These are phyloP conservation scores for Oligia latruncula DNA, from an alignment of 2,888 invertebrate species.

Conservation along the genomic window DNA sequence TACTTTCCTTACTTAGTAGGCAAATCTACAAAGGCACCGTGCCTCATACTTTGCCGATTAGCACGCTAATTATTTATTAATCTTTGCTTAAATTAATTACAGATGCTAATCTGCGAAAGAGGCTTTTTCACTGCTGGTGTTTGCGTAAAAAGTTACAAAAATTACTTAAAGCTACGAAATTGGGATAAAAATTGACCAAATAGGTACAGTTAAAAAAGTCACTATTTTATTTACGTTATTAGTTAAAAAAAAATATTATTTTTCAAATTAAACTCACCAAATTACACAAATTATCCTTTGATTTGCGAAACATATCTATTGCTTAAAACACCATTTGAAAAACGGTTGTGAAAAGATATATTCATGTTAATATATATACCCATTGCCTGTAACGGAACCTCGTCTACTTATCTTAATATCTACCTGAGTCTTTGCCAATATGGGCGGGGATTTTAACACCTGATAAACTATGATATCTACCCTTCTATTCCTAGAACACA, in stretches of 20 bases:
- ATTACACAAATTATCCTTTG: background rate
- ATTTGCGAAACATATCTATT: background rate
- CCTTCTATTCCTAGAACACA: conserved; percentile 1
- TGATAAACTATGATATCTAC: conserved; percentile 5
- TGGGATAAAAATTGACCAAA: background rate
- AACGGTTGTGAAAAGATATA: background rate
- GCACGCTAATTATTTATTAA: conserved; percentile 56
- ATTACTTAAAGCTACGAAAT: background rate
- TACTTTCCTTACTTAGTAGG: conserved; percentile 63
- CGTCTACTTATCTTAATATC: background rate
- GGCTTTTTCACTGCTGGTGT: background rate
- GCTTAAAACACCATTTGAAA: no score
- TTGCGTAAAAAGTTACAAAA: conserved; percentile 9
- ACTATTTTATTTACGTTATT: no score
- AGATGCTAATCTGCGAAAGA: conserved; percentile 25
- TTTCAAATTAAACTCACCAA: background rate
- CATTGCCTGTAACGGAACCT: background rate
- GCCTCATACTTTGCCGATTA: conserved; percentile 55
- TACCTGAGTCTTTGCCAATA: conserved; percentile 6
- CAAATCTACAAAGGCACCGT: conserved; percentile 55
- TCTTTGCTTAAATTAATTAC: conserved; percentile 37
- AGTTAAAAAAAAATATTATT: background rate
- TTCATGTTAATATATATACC: no score
- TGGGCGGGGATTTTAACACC: conserved; percentile 6
- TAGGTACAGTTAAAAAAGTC: background rate